Conservation (phyloP, 2,888 invertebrate species). For the Brachypterus glaber region DNA sequence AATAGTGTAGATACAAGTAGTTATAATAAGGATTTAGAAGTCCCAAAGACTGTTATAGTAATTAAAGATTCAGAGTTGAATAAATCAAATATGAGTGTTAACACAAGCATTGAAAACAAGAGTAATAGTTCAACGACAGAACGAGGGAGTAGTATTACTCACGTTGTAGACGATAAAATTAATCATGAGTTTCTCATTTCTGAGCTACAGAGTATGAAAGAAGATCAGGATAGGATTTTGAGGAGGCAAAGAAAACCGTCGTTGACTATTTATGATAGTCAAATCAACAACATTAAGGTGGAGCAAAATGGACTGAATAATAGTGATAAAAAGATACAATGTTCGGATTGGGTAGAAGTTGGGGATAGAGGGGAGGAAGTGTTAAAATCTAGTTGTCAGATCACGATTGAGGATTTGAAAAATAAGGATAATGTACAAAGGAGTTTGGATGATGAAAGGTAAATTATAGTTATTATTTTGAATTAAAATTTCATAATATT, state of each 20-base stretch:
- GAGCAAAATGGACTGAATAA: not conserved
- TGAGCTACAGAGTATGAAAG: constrained; percentile 58
- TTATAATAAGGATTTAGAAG: no score
- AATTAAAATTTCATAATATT: no score
- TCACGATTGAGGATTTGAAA: constrained; percentile 46
- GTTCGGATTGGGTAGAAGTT: constrained; percentile 48
- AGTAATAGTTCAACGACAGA: constrained; percentile 22
- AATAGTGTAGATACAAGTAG: constrained; percentile 1
- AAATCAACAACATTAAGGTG: constrained; percentile 5
- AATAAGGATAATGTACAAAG: constrained; percentile 34
- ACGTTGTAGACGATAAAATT: constrained; percentile 34
- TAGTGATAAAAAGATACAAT: constrained; percentile 26
- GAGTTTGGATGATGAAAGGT: constrained; percentile 23
- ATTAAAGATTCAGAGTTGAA: constrained; percentile 15
- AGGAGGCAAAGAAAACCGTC: constrained; percentile 35
- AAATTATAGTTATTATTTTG: not conserved
- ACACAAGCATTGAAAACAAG: constrained; percentile 1
- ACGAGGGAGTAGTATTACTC: no score
- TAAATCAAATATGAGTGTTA: constrained; percentile 3
- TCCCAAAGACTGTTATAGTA: constrained; percentile 14
- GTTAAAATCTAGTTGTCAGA: constrained; percentile 48
- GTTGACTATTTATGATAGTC: constrained; percentile 27
- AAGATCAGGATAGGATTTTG: constrained; percentile 32
- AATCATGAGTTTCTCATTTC: constrained; percentile 63
- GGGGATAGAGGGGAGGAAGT: constrained; percentile 48